A percentile compares a stretch with the other conserved stretches of the same genome.
These are phyloP conservation scores for Trilocha varians DNA, from an alignment of 2,888 invertebrate genomes.

Conservation along the genomic window DNA sequence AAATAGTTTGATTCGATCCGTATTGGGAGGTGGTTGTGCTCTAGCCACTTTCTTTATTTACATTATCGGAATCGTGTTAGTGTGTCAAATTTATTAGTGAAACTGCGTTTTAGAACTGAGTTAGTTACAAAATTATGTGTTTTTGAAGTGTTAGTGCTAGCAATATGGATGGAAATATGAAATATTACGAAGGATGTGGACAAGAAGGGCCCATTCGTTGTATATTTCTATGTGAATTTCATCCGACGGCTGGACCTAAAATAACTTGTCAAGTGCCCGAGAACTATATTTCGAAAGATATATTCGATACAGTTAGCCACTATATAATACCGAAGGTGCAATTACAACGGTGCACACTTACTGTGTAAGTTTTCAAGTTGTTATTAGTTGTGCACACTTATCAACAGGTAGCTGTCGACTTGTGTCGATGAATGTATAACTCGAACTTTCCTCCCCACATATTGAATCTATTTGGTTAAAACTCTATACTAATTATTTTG, in stretches of 20 bases:
- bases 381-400: too few relatives aligned
- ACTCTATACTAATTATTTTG: too few relatives aligned
- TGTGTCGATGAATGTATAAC: too few relatives aligned
- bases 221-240: constrained; percentile 85
- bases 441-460: too few relatives aligned
- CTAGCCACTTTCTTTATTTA: constrained; percentile 23
- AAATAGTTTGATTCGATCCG: neutral
- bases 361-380: constrained; percentile 78
- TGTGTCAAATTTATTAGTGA: constrained; percentile 18
- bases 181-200: constrained; percentile 72
- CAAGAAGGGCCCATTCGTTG: constrained; percentile 82
- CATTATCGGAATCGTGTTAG: constrained; percentile 23
- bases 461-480: too few relatives aligned
- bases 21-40: neutral
- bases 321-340: constrained; percentile 90
- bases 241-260: constrained; percentile 83
- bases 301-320: constrained; percentile 85
- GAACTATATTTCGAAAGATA: constrained; percentile 84
- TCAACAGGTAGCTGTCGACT: constrained; percentile 3
- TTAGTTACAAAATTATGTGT: constrained; percentile 18
- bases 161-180: constrained; percentile 59
- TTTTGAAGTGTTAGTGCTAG: constrained; percentile 12
- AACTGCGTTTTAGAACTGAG: constrained; percentile 8
- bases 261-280: constrained; percentile 87
- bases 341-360: constrained; percentile 83